phyloP scores from a whole-genome alignment of 1,140 invertebrate species.

The Orussus abietinus region DNA sequence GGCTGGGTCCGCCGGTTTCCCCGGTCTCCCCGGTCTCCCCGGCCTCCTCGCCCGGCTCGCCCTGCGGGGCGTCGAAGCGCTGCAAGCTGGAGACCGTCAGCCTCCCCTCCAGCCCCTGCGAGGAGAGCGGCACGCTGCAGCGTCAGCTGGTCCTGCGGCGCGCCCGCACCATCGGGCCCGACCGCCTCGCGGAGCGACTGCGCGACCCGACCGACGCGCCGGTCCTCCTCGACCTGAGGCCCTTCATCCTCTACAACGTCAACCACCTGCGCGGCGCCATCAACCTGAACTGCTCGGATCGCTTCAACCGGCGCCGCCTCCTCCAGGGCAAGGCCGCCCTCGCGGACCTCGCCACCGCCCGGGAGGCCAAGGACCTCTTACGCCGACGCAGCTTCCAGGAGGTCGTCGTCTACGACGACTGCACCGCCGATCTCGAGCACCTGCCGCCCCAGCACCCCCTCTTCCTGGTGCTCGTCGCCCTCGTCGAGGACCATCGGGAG shows the following conservation, averaged over 20 bases:
- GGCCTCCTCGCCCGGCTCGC: too few species aligned
- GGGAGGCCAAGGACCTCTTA: constrained; percentile 63
- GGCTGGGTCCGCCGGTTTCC: too few species aligned
- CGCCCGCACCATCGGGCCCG: constrained; percentile 35
- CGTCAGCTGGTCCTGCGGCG: constrained; percentile 49
- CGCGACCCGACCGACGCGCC: constrained; percentile 34
- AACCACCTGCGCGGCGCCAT: constrained; percentile 70
- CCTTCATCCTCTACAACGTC: constrained; percentile 70
- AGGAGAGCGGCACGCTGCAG: constrained; percentile 56
- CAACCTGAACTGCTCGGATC: constrained; percentile 73
- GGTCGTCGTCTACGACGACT: constrained; percentile 70
- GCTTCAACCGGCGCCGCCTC: constrained; percentile 67
- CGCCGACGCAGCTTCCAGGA: constrained; percentile 58
- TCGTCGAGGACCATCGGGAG: constrained; percentile 68
- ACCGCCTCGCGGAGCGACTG: constrained; percentile 29
- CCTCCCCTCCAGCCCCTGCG: constrained; percentile 58
- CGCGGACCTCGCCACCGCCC: constrained; percentile 63
- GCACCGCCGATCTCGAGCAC: constrained; percentile 59
- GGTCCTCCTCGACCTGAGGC: constrained; percentile 67
- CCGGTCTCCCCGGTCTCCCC: too few species aligned
- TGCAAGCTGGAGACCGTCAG: constrained; percentile 59
- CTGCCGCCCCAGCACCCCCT: constrained; percentile 61
- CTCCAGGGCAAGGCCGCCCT: constrained; percentile 65
- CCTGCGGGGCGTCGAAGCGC: constrained; percentile 47
- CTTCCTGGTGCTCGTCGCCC: constrained; percentile 63